A percentile compares a stretch with the other conserved stretches of the same genome.
phyloP scores from a whole-genome alignment of 2,797 vertebrate species.

The Ambastaia sidthimunki region DNA sequence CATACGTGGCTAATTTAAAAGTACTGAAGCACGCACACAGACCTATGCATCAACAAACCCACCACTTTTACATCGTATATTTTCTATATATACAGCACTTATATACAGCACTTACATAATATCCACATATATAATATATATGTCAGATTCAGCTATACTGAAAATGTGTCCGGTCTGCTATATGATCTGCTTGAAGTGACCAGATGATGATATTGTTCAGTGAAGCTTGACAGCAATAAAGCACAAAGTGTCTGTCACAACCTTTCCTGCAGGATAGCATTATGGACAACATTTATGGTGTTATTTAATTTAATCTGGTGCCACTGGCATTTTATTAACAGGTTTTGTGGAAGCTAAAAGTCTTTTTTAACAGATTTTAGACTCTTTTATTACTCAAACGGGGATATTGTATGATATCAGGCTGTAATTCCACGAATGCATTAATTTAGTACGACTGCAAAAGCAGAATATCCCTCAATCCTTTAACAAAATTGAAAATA shows the following conservation, averaged over 20 bases:
- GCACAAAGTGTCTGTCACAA: constrained; percentile 34
- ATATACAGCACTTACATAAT: not conserved
- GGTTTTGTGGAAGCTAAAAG: constrained; percentile 7
- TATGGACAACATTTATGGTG: constrained; percentile 39
- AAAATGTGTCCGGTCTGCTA: constrained; percentile 24
- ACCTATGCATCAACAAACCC: too few relatives aligned
- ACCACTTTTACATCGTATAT: too few relatives aligned
- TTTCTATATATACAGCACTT: not conserved
- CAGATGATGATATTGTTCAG: constrained; percentile 47
- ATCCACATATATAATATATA: not conserved
- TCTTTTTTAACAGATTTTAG: not conserved
- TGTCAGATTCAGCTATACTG: constrained; percentile 2
- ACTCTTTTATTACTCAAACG: not conserved
- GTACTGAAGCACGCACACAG: too few relatives aligned
- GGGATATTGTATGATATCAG: constrained; percentile 6
- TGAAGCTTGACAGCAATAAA: constrained; percentile 45
- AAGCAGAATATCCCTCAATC: constrained; percentile 3
- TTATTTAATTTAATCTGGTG: constrained; percentile 9
- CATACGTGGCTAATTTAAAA: too few relatives aligned
- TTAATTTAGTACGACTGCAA: not conserved
- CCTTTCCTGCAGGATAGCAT: constrained; percentile 20
- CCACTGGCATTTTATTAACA: constrained; percentile 17
- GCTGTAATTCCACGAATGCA: not conserved
- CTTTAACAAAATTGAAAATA: constrained; percentile 15
- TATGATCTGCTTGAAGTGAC: constrained; percentile 23